Conservation (phyloP, 1,140 invertebrate genomes). For the Drosophila carrolli region DNA sequence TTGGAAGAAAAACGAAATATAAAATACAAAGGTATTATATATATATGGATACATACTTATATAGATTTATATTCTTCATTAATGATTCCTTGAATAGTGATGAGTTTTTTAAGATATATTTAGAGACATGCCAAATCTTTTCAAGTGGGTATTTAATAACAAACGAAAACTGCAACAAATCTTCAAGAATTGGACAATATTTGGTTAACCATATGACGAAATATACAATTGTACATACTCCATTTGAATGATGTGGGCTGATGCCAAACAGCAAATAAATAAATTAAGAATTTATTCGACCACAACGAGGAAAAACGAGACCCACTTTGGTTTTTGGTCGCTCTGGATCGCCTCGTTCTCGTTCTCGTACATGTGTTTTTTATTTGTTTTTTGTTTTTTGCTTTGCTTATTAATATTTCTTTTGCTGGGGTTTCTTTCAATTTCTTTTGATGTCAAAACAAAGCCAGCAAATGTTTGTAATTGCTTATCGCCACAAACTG, state of each 20-base stretch:
- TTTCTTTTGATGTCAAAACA: conserved; percentile 78
- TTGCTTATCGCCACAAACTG: conserved; percentile 65
- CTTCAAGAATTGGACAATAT: conserved; percentile 15
- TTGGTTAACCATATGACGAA: conserved; percentile 19
- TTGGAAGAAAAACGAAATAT: neutral
- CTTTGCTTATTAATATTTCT: conserved; percentile 47
- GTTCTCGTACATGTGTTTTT: neutral
- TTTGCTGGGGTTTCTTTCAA: conserved; percentile 59
- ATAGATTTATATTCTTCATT: neutral
- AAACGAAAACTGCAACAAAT: conserved; percentile 24
- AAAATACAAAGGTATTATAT: neutral
- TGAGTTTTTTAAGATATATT: neutral
- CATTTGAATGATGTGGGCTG: conserved; percentile 2
- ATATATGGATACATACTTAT: neutral
- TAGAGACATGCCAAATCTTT: neutral
- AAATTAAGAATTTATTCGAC: conserved; percentile 73
- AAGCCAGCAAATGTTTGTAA: conserved; percentile 64
- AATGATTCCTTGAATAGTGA: neutral
- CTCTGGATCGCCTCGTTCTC: conserved; percentile 7
- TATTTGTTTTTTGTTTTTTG: conserved; percentile 7
- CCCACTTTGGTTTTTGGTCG: conserved; percentile 43
- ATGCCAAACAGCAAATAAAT: conserved; percentile 51
- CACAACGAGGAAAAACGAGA: conserved; percentile 66
- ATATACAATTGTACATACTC: conserved; percentile 10
- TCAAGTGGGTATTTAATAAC: conserved; percentile 6